A percentile compares a stretch with the other conserved stretches of the same genome.
phyloP scores from a whole-genome alignment of 2,113 vertebrate species.

The Drymodes brunneopygia region DNA sequence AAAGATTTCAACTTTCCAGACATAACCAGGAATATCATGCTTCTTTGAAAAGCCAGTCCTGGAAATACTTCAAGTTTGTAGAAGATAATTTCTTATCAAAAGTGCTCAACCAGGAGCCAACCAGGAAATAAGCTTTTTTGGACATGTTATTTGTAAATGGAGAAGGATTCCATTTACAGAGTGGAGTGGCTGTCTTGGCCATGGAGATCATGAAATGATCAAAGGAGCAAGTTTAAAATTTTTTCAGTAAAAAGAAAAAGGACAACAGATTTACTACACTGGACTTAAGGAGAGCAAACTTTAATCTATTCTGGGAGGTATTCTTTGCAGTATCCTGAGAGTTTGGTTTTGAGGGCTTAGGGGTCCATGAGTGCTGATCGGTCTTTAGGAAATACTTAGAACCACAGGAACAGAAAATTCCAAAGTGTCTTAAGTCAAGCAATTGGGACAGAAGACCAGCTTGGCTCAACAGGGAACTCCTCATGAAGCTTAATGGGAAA shows the following conservation, averaged over 20 bases:
- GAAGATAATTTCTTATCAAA: background rate
- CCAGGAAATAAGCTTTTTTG: background rate
- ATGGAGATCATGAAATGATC: background rate
- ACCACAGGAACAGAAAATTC: fast-evolving
- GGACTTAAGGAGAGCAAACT: background rate
- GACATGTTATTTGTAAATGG: background rate
- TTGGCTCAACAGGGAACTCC: background rate
- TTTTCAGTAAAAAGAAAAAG: background rate
- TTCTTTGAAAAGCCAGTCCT: background rate
- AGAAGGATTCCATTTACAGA: too few relatives aligned
- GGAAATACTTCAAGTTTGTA: background rate
- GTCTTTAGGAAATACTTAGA: background rate
- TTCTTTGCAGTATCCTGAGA: background rate
- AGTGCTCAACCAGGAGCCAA: background rate
- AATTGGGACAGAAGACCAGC: background rate
- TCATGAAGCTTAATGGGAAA: background rate
- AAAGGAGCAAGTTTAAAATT: background rate
- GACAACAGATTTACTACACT: background rate
- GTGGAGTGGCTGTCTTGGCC: background rate
- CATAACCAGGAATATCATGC: background rate
- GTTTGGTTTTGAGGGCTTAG: background rate
- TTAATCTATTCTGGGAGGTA: background rate
- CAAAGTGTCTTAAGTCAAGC: background rate
- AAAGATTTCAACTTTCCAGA: background rate
- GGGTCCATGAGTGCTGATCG: background rate